A percentile compares a stretch with the other conserved stretches of the same genome.
These are phyloP conservation scores for Ophonus ardosiacus DNA, from an alignment of 2,888 invertebrate species.

Conservation along the genomic window DNA sequence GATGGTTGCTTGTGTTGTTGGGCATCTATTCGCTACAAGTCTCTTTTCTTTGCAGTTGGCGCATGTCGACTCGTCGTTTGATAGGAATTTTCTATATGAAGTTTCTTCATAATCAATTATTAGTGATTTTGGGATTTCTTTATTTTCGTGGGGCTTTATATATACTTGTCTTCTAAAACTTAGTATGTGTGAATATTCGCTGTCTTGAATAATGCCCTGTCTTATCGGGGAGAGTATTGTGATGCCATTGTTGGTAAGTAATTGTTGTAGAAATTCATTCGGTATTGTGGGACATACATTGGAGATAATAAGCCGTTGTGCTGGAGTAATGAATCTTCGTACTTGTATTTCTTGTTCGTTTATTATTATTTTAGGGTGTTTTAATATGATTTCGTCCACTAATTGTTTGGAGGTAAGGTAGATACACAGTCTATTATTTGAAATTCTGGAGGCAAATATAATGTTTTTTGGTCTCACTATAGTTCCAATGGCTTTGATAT, in stretches of 20 bases:
- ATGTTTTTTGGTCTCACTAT: background rate
- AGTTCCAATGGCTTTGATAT: background rate
- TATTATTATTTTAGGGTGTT: background rate
- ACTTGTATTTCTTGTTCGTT: background rate
- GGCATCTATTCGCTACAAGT: conserved; percentile 5
- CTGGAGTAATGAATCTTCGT: conserved; percentile 7
- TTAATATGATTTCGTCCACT: background rate
- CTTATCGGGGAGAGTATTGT: background rate
- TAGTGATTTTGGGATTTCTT: background rate
- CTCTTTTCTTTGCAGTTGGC: conserved; percentile 1
- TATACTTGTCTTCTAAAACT: too few relatives aligned
- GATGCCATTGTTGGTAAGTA: background rate
- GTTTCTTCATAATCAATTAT: background rate
- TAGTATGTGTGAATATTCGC: too few relatives aligned
- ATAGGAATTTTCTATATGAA: background rate
- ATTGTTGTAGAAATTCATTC: background rate
- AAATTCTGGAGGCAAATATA: conserved; percentile 1
- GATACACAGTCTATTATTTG: conserved; percentile 11
- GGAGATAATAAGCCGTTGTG: background rate
- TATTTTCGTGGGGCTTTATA: background rate
- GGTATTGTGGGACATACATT: conserved; percentile 18
- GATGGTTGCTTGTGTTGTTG: too few relatives aligned
- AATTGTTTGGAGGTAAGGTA: background rate
- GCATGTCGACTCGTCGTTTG: background rate
- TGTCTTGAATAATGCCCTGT: too few relatives aligned